phyloP scores from a whole-genome alignment of 37 sponge, comb jelly and placozoan species.

The Hexactinellida sp. region DNA sequence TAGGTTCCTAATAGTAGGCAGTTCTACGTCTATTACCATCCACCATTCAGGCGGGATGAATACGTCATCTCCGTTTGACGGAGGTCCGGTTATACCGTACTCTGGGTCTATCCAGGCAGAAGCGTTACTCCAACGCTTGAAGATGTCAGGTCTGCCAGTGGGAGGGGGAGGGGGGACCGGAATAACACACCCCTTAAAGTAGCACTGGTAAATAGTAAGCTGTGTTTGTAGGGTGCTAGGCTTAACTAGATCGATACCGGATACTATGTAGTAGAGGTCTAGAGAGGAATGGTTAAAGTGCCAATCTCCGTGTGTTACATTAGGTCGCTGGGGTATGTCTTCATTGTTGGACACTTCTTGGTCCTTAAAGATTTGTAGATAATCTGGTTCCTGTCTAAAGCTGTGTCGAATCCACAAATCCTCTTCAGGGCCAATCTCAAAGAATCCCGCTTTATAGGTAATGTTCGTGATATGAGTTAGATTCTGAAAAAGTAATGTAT shows the following conservation, averaged over 20 bases:
- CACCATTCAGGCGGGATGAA: conserved; percentile 48
- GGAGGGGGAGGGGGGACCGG: conserved; percentile 51
- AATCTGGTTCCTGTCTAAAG: not conserved
- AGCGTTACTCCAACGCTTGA: conserved; percentile 46
- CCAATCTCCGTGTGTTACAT: conserved; percentile 6
- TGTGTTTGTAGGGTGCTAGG: not conserved
- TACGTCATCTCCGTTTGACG: conserved; percentile 36
- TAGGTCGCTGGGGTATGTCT: not conserved
- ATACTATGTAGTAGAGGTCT: not conserved
- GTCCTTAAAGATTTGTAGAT: not conserved
- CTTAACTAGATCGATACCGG: not conserved
- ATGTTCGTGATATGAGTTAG: not conserved
- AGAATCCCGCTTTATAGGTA: not conserved
- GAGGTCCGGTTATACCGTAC: conserved; percentile 13
- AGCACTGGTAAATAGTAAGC: conserved; percentile 30
- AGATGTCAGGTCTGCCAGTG: conserved; percentile 36
- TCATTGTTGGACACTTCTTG: not conserved
- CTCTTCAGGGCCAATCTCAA: not conserved
- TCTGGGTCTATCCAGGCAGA: conserved; percentile 40
- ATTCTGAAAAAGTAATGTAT: not conserved
- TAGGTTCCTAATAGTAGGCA: conserved; percentile 28
- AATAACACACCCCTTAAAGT: conserved; percentile 19
- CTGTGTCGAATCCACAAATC: not conserved
- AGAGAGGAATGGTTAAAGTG: not conserved
- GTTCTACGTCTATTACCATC: conserved; percentile 42